A percentile compares a stretch with the other conserved stretches of the same genome.
Conservation (phyloP, 2,113 vertebrate genomes). For the Eleginops maclovinus region DNA sequence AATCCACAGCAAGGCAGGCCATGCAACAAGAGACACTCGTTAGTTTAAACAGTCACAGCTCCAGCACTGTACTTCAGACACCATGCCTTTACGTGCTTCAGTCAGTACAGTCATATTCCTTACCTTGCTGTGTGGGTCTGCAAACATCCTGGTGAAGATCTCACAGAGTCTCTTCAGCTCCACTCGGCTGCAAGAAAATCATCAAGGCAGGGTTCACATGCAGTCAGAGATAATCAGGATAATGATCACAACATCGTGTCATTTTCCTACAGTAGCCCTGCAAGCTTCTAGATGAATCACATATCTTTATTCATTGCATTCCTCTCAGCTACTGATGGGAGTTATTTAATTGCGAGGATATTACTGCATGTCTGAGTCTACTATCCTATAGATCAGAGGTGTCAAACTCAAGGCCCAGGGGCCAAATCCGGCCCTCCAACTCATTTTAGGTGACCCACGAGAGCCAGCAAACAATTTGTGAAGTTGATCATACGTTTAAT, state of each 20-base stretch:
- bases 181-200: slow-evolving; percentile 87
- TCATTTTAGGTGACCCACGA: too few relatives aligned
- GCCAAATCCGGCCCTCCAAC: too few relatives aligned
- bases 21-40: slow-evolving; percentile 89
- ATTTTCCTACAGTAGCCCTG: neutral
- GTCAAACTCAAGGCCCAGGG: too few relatives aligned
- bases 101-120: neutral
- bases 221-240: neutral
- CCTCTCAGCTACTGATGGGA: too few relatives aligned
- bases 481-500: too few relatives aligned
- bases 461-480: too few relatives aligned
- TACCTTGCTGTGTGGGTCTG: slow-evolving; percentile 99
- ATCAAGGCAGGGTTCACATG: too few relatives aligned
- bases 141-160: slow-evolving; percentile 99
- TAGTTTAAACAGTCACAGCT: slow-evolving; percentile 56
- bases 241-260: neutral
- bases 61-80: neutral
- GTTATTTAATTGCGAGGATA: too few relatives aligned
- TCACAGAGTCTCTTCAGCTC: slow-evolving; percentile 98
- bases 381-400: too few relatives aligned
- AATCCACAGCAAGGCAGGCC: slow-evolving; percentile 94
- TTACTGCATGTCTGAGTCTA: too few relatives aligned
- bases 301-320: neutral
- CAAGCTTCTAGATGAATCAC: neutral
- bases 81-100: slow-evolving; percentile 4